Conservation (phyloP, 2,888 invertebrate genomes). For the Halictus quadricinctus region DNA sequence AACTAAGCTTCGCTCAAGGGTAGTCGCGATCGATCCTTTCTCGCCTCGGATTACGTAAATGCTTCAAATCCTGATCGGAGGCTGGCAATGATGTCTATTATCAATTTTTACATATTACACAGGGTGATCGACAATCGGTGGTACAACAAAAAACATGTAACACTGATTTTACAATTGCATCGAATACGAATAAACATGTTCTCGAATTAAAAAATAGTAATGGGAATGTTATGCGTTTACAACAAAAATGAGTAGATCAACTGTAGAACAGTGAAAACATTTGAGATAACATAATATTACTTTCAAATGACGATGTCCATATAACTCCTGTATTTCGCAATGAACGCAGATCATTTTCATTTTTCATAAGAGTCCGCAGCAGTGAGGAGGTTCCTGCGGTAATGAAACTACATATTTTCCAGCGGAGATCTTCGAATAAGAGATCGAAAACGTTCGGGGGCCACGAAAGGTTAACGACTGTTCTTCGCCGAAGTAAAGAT, state of each 20-base stretch:
- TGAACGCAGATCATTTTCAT: neutral
- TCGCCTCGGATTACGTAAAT: conserved; percentile 31
- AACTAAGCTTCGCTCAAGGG: conserved; percentile 10
- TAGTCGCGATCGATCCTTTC: neutral
- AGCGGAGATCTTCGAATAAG: neutral
- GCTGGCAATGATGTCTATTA: neutral
- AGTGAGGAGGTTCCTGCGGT: neutral
- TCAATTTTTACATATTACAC: neutral
- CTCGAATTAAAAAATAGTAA: too few species aligned
- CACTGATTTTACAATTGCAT: too few species aligned
- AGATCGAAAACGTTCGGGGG: neutral
- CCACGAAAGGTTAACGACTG: conserved; percentile 6
- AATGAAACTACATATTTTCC: neutral
- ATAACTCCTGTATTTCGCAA: neutral
- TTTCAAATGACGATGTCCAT: neutral
- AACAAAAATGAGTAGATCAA: too few species aligned
- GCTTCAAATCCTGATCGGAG: neutral
- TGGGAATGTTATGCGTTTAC: too few species aligned
- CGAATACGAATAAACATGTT: too few species aligned
- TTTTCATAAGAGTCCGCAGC: neutral
- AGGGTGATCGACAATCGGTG: neutral
- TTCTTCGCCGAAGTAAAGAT: neutral
- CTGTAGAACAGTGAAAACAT: too few species aligned
- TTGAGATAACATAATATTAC: too few species aligned
- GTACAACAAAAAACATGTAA: neutral